Base-by-base conservation (phyloP, 1,140 invertebrate genomes). In the Eueides isabella region DNA sequence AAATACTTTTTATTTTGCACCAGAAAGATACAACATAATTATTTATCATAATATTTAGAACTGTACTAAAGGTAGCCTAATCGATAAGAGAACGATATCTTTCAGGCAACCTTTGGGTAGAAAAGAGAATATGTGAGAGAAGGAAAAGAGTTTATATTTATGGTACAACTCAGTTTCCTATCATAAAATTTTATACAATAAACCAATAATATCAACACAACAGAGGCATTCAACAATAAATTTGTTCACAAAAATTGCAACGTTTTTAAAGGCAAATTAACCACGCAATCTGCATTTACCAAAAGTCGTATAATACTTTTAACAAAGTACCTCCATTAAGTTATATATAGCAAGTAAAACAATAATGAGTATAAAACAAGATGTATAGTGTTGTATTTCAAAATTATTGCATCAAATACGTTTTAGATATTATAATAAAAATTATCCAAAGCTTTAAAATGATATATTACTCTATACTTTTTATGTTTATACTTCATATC, bases 161-260 rank as follows among this genome's bases (percentile, higher is more conserved):
- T 44, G 16, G 2, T 19, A 19, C n/a, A 44, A 44, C 5, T 44
- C n/a, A n/a, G 16, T 23, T 23, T 55, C 48, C 26, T 55, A 19
- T 26, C 19, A 55, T 11, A 55, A 55, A 23, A 55, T 55, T 26
- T 55, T 55, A 23, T 55, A 23, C 2, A 55, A 55, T 55, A 23
- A 55, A 55, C 44, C 19, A 55, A 55, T 55, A 55, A 55, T 23
- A 55, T 55, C 19, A 55, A 55, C 48, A 55, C 19, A 55, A 55
- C 48, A 55, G 26, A 55, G 48, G 23, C 48, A 19, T 55, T 55
- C 19, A 55, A 23, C 48, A 55, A 11, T 55, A 11, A 55, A 55
- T 55, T 11, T 55, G 26, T 55, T 55, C 48, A 55, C 48, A 55
- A 55, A 55, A 55, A 55, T 55, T 55, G 48, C 48, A 55, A 55